Base-by-base conservation (phyloP, 1,140 invertebrate genomes). In the Grapholita molesta region DNA sequence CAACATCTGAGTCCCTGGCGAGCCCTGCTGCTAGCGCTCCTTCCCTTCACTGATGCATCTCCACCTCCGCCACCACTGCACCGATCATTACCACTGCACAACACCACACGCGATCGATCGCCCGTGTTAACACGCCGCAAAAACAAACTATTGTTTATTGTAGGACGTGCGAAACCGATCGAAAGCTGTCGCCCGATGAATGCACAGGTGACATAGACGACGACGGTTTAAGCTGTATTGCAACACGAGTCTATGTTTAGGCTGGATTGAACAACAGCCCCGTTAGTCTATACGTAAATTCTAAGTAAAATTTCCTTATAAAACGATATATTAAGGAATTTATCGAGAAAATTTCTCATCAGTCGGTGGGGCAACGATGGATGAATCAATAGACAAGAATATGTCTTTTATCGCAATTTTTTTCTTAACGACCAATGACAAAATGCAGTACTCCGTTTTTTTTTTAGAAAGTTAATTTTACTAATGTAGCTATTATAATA, bases 341-440 rank as follows among this genome's bases (percentile, higher is more conserved):
- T 86, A 80, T 80, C 71, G 18, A 69, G 76, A 83, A 84, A 83
- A 79, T 81, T 82, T 84, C 76, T 83, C 85, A 83, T 80, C 80
- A 84, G 77, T 89, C 87, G 86, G 87, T 91, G 86, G 86, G 89
- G 85, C 86, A 84, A 82, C 86, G 74, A 90, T 78, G 84, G 74
- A 90, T 78, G 84, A 89, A 90, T 89, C 89, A 90, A 91, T 91
- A 91, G 89, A 91, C 87, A 89, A 89, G 74, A 80, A 74, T 83
- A 82, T 76, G 76, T 79, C 78, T 79, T 88, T 84, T 86, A 83
- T 84, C 38, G 18, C 64, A 38, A 66, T 35, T 66, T 66, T 66
- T 66, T 38, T 66, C 64, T 18, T 11, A 28, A 42, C 12, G 70
- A 55, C 28, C 78, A 82, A 80, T 79, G 79, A 82, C 69, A 77